Percentiles rank a stretch among this genome's conserved stretches.
phyloP scores from a whole-genome alignment of 2,113 vertebrate genomes.

The Fukomys damarensis region DNA sequence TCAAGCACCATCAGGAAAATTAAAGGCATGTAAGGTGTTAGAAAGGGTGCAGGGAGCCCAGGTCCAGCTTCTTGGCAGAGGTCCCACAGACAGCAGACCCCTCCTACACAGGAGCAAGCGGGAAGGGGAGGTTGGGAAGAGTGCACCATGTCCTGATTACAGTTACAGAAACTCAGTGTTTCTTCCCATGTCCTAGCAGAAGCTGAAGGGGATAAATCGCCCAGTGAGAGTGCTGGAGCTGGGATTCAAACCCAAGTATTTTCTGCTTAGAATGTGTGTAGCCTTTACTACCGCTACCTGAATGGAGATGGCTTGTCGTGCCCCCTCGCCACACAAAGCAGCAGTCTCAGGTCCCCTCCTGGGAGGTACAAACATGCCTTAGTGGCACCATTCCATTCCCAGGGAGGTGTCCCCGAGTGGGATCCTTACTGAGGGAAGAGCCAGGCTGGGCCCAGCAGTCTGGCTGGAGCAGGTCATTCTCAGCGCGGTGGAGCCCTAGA shows the following conservation, averaged over 20 bases:
- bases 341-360: conserved; percentile 51
- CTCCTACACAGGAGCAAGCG: not conserved
- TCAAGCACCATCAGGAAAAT: not conserved
- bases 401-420: fast-evolving
- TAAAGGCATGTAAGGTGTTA: no score
- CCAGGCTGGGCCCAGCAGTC: not conserved
- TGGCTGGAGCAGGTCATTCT: conserved; percentile 50
- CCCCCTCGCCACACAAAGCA: conserved; percentile 69
- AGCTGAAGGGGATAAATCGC: not conserved
- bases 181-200: not conserved
- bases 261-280: not conserved
- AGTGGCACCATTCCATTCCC: no score
- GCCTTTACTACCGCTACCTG: not conserved
- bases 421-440: conserved; percentile 39
- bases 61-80: not conserved
- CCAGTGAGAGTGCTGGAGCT: not conserved
- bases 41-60: not conserved
- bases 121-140: not conserved
- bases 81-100: not conserved
- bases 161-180: not conserved
- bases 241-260: not conserved
- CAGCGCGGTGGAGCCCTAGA: conserved; percentile 16
- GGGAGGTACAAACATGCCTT: not conserved
- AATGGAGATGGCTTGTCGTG: conserved; percentile 59
- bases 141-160: not conserved